Evolutionary conservation across 2,888 invertebrate species (phyloP), one percentile per base, ranked within the genome.

Genomic region (Acleris literana): DNA sequence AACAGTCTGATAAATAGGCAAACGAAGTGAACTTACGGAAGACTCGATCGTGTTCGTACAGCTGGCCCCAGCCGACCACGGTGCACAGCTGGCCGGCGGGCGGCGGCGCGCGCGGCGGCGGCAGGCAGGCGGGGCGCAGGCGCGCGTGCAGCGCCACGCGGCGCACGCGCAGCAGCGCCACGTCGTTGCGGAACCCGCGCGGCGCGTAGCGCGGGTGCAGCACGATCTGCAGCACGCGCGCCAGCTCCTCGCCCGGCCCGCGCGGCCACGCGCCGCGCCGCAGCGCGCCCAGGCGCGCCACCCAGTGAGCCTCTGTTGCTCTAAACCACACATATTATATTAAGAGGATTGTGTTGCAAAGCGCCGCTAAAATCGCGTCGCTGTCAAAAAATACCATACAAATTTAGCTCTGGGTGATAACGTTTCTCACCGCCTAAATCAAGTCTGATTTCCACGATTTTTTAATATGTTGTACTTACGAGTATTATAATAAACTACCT

Each of bases 31-130:
- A 85, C 96, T 95, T 89, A 97, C 96, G 97, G 82, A 96, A 96
- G 64, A 96, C 95, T 68, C 96, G 91, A 62, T 96, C 96, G 68
- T 95, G 95, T 87, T 97, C 96, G 76, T 95, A 96, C 0, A 96
- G 92, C 79, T 96, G 96, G 33, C 97, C 97, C 96, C 96, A 96
- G 5, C 97, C 96, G 16, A 96, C 94, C 18, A 96, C 96, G 0
- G 96, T 96, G 82, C 97, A 97, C 71, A 94, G 93, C 1, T 94
- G 93, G 0, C 95, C 95, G 70, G 95, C 94, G 29, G 93, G 93
- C 0, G 95, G 93, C 53, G 92, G 90, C 16, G 92, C 85, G n/a
- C 93, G 88, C 5, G 92, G 81, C n/a, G 93, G 91, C 9, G 96
- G 96, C 63, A 92, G 77, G 69, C 92, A 92, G 25, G 91, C 92